These are phyloP conservation scores for Caenorhabditis virilis DNA, from an alignment of 2,888 invertebrate genomes.

Conservation along the genomic window DNA sequence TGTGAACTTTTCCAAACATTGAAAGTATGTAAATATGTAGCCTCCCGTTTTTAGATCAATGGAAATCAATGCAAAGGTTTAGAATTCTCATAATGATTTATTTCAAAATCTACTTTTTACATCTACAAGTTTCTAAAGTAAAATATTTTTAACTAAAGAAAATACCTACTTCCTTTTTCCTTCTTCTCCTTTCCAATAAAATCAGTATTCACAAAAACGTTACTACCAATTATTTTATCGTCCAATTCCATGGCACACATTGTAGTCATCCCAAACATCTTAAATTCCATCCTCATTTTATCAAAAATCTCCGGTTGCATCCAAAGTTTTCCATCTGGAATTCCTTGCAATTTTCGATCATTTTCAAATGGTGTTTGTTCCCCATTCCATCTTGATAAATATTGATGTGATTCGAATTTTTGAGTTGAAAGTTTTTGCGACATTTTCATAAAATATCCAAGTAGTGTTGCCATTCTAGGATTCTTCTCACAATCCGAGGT, in stretches of 20 bases:
- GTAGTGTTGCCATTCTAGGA: constrained; percentile 11
- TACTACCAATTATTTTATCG: constrained; percentile 13
- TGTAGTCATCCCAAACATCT: constrained; percentile 7
- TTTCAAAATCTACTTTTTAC: too few relatives aligned
- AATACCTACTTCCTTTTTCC: too few relatives aligned
- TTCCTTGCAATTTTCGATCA: constrained; percentile 9
- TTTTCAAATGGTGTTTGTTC: constrained; percentile 15
- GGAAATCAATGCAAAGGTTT: too few relatives aligned
- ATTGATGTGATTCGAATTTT: background rate
- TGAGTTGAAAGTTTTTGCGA: constrained; percentile 2
- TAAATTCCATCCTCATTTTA: background rate
- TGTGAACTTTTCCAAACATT: too few relatives aligned
- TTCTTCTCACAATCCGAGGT: constrained; percentile 10
- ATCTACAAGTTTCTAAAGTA: too few relatives aligned
- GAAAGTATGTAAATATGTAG: too few relatives aligned
- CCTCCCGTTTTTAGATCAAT: too few relatives aligned
- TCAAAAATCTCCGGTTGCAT: background rate
- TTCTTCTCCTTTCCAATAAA: background rate
- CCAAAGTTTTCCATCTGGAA: constrained; percentile 18
- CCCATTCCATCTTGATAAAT: constrained; percentile 18
- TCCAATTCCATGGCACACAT: constrained; percentile 29
- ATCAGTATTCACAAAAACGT: constrained; percentile 20
- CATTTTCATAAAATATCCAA: constrained; percentile 7
- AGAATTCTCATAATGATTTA: too few relatives aligned
- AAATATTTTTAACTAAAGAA: too few relatives aligned